phyloP scores from a whole-genome alignment of 2,888 invertebrate species.

The Amphimallon solstitiale region DNA sequence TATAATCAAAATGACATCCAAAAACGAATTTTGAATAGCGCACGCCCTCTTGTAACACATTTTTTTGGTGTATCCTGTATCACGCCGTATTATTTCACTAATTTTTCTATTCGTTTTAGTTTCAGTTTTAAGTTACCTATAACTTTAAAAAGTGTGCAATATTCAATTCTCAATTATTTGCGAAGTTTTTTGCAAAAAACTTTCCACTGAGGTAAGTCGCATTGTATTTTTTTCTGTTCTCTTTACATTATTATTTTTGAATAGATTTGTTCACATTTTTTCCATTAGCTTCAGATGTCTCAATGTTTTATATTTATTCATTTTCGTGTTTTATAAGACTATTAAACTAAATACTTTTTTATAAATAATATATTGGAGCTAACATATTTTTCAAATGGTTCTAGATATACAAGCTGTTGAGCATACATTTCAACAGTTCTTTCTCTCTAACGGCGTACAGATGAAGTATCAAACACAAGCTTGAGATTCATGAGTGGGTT shows the following conservation, averaged over 20 bases:
- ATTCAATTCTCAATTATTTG: constrained; percentile 39
- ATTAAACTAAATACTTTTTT: background rate
- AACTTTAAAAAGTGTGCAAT: constrained; percentile 54
- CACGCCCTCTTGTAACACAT: constrained; percentile 3
- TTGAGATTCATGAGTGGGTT: no score
- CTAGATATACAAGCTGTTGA: no score
- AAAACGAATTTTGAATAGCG: background rate
- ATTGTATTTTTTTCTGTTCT: constrained; percentile 27
- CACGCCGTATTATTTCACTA: constrained; percentile 54
- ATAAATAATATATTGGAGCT: background rate
- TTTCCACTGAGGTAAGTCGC: constrained; percentile 34
- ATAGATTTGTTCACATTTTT: background rate
- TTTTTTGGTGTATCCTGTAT: constrained; percentile 13
- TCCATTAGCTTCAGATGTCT: no score
- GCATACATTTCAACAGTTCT: no score
- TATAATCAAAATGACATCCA: no score
- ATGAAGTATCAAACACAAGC: no score
- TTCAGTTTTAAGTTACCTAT: constrained; percentile 66
- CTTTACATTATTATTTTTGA: background rate
- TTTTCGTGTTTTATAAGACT: background rate
- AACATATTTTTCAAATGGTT: no score
- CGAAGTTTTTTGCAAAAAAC: constrained; percentile 42
- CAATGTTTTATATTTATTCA: background rate
- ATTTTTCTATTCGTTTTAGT: constrained; percentile 57
- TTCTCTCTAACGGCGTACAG: no score